Percentiles rank a stretch among this genome's conserved stretches.
Evolutionary conservation across 92 coral and sea anemone species (phyloP).

Genomic region (Actinernus sp.): DNA sequence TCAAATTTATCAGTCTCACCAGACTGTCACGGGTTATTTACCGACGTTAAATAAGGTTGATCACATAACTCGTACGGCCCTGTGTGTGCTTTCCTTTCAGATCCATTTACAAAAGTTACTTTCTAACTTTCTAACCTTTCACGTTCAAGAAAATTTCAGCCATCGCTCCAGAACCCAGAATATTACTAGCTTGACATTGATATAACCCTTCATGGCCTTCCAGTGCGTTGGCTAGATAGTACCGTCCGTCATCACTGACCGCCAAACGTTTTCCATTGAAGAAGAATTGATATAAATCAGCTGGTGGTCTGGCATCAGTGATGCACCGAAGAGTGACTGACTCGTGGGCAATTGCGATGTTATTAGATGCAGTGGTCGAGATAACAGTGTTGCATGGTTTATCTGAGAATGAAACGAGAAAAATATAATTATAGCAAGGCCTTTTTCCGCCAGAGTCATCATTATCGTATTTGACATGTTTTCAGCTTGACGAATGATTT

Average conservation of each 20-base stretch:
- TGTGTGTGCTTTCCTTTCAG: too few species aligned
- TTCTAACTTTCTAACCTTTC: too few species aligned
- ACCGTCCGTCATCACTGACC: slow-evolving; percentile 5
- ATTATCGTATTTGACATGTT: too few species aligned
- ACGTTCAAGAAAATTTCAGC: neutral
- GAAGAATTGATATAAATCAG: slow-evolving; percentile 14
- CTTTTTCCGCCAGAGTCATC: too few species aligned
- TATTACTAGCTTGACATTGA: neutral
- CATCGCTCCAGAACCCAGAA: neutral
- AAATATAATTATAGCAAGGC: too few species aligned
- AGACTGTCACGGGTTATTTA: too few species aligned
- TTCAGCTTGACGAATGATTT: too few species aligned
- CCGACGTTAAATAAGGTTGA: too few species aligned
- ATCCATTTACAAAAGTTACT: too few species aligned
- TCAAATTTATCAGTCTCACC: too few species aligned
- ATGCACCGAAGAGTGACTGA: slow-evolving; percentile 15
- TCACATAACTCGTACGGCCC: too few species aligned
- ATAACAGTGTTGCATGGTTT: slow-evolving; percentile 19
- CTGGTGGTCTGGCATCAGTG: slow-evolving; percentile 34
- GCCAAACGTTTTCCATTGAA: slow-evolving; percentile 6
- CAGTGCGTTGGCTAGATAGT: slow-evolving; percentile 4
- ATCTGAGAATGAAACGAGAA: slow-evolving; percentile 6
- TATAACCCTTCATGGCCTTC: neutral
- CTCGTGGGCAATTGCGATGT: slow-evolving; percentile 14
- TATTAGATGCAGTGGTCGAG: neutral